Evolutionary conservation across 2,113 vertebrate genomes (phyloP).

Genomic region (Emydura subglobosa): DNA sequence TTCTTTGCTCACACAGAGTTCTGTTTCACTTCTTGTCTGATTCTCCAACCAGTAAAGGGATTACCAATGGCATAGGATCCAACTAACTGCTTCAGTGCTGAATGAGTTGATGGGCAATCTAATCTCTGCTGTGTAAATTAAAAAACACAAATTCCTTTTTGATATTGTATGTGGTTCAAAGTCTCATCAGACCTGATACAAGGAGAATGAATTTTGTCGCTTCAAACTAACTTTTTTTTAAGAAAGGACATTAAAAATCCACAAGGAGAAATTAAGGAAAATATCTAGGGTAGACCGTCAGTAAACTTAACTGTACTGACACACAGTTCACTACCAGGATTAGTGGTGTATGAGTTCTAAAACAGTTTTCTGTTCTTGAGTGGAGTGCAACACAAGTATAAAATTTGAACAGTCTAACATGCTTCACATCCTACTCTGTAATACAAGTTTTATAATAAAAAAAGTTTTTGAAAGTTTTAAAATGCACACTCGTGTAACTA

Average conservation of each 20-base stretch:
- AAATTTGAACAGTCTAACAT: not conserved
- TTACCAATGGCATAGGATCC: conserved; percentile 6
- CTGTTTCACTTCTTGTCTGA: conserved; percentile 6
- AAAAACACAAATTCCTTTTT: not conserved
- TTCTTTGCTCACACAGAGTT: conserved; percentile 15
- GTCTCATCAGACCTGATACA: not conserved
- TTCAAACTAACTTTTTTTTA: not conserved
- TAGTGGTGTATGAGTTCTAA: not conserved
- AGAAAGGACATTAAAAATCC: conserved; percentile 1
- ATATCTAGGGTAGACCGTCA: not conserved
- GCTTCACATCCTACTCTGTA: not conserved
- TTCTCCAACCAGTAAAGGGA: conserved; percentile 11
- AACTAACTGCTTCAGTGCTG: conserved; percentile 62
- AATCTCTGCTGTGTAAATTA: not conserved
- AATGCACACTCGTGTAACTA: not conserved
- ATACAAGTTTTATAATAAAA: not conserved
- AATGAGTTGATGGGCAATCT: not conserved
- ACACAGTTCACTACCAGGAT: not conserved
- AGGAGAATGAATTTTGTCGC: not conserved
- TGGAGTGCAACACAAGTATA: not conserved
- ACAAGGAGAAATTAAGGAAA: not conserved
- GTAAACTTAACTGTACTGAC: not conserved
- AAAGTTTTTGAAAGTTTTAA: not conserved
- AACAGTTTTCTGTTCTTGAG: not conserved
- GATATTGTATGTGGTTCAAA: not conserved